Evolutionary conservation across 2,113 vertebrate genomes (phyloP).

Genomic region (Pardalotus punctatus): DNA sequence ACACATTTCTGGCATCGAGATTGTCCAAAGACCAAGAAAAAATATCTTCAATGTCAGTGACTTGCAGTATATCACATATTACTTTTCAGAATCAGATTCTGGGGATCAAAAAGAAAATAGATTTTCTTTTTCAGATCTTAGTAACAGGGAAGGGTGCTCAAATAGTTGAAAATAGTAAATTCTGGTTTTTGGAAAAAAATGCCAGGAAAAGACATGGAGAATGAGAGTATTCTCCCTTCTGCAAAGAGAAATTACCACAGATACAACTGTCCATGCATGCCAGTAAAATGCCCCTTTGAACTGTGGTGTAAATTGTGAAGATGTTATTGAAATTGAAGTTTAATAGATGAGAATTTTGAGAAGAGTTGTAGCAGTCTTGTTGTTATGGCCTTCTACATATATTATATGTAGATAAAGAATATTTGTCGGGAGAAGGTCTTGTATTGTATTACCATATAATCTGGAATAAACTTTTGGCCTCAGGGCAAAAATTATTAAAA

Average conservation of each 20-base stretch:
- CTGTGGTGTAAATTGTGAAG: background rate
- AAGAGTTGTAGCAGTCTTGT: fast-evolving
- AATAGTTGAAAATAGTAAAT: background rate
- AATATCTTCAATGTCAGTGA: background rate
- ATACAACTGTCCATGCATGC: background rate
- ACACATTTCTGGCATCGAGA: background rate
- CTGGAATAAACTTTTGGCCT: background rate
- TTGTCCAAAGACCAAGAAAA: background rate
- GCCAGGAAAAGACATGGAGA: background rate
- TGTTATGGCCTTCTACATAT: background rate
- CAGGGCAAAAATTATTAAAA: background rate
- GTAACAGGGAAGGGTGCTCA: background rate
- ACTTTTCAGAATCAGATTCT: background rate
- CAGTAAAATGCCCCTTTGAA: background rate
- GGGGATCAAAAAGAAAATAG: background rate
- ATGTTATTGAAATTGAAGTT: background rate
- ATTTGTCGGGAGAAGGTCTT: background rate
- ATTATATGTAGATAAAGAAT: background rate
- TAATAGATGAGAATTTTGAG: background rate
- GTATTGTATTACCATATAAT: background rate
- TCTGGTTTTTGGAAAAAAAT: background rate
- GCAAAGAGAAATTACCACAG: background rate
- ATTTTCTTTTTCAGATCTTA: background rate
- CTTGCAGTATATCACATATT: background rate
- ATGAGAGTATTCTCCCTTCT: background rate